These are phyloP conservation scores for Excalfactoria chinensis DNA, from an alignment of 2,113 vertebrate species.

Conservation along the genomic window DNA sequence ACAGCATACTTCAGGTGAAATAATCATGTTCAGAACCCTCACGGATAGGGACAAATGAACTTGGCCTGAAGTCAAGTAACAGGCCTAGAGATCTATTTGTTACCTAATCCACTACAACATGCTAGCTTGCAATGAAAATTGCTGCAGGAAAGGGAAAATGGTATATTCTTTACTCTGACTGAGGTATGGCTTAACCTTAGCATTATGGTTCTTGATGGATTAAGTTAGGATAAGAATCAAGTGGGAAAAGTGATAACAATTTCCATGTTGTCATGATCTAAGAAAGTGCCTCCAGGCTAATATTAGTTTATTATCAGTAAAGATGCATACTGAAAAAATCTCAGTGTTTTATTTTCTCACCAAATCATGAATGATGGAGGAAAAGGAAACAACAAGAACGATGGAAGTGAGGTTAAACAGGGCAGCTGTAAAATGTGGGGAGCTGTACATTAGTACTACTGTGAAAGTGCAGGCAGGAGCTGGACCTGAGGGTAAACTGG, in stretches of 20 bases:
- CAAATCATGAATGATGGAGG: neutral
- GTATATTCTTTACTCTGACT: neutral
- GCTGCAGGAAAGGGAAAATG: rapidly evolving
- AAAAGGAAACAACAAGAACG: neutral
- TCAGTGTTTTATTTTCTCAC: neutral
- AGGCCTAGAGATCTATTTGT: neutral
- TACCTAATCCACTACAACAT: neutral
- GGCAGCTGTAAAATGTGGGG: neutral
- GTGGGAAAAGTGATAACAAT: rapidly evolving
- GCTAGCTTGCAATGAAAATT: neutral
- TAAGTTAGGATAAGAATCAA: neutral
- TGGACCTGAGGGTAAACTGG: neutral
- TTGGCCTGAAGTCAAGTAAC: neutral
- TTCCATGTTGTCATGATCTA: neutral
- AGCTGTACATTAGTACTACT: neutral
- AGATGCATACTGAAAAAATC: neutral
- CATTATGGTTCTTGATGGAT: neutral
- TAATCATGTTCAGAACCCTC: neutral
- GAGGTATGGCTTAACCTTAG: neutral
- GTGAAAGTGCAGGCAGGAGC: neutral
- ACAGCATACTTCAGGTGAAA: neutral
- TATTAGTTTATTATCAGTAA: neutral
- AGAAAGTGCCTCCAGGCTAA: neutral
- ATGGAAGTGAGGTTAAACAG: rapidly evolving
- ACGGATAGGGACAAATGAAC: rapidly evolving